Base-by-base conservation (phyloP, 2,797 vertebrate genomes). In the Neosalanx taihuensis region DNA sequence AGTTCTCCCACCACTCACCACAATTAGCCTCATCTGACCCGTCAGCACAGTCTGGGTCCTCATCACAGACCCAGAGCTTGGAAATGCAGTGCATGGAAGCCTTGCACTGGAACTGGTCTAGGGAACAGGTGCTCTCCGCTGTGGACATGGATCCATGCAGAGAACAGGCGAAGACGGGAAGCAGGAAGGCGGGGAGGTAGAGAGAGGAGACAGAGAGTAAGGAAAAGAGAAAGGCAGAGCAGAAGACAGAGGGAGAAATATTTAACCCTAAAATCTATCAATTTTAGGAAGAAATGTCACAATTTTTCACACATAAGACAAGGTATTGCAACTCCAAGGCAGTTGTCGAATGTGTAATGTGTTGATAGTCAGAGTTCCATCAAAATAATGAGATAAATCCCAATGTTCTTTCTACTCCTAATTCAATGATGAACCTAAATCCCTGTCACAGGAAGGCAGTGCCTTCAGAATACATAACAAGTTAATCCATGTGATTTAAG, bases 1-100 rank as follows among this genome's bases (percentile, higher is more conserved):
- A 7, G 12, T 20, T 56, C 46, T 29, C 35, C 30, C 37, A 59
- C 77, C 58, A 73, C 97, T 97, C 89, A 99, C 98, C 97, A 56
- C 98, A 99, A 83, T 96, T 96, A 37, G 96, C 94, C 86, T 99
- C 97, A 20, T 99, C 97, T 0, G 98, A 99, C 33, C 97, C 98
- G 37, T 99, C 98, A 1, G 96, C 95, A 53, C 98, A 99, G 81
- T 99, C 98, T 0, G 96, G 95, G 82, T 99, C 98, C 83, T 99
- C 96, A 13, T 99, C 98, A 77, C 98, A 99, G 9, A 99, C 97
- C 98, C 98, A 99, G 70, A 99, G 90, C 83, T 97, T 98, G 81
- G 98, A 98, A 90, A 99, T 99, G 85, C 98, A 99, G 76, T 99
- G 97, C 82, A 98, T 93, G 41, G 92, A 95, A 0, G 95, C 97